Conservation (phyloP, 2,888 invertebrate species). For the Spicauda simplicius region DNA sequence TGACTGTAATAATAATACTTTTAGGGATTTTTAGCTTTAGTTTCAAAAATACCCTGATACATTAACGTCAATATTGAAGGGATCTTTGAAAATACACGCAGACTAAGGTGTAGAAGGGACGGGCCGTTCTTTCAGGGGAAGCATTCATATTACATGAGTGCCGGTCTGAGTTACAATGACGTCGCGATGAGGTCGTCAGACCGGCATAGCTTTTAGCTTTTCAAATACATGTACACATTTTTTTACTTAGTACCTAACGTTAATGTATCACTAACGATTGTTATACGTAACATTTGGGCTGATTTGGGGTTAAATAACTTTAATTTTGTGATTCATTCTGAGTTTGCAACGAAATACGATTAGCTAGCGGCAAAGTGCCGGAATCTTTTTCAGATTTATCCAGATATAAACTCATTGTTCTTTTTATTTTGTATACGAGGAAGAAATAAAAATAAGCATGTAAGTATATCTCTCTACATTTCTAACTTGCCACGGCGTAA, state of each 20-base stretch:
- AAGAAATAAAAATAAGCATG: slow-evolving; percentile 38
- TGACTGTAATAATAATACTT: too few species aligned
- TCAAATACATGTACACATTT: slow-evolving; percentile 39
- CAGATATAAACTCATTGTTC: not conserved
- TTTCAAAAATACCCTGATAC: slow-evolving; percentile 41
- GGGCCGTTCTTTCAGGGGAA: slow-evolving; percentile 71
- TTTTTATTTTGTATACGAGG: not conserved
- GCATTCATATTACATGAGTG: slow-evolving; percentile 81
- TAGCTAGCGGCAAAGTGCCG: not conserved
- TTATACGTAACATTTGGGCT: not conserved
- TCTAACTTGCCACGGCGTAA: slow-evolving; percentile 42
- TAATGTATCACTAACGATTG: not conserved
- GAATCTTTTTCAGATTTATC: too few species aligned
- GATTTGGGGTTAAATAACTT: too few species aligned
- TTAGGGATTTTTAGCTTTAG: slow-evolving; percentile 3
- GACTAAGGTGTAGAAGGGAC: slow-evolving; percentile 42
- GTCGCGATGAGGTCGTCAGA: slow-evolving; percentile 79
- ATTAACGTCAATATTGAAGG: slow-evolving; percentile 46
- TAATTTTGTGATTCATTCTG: too few species aligned
- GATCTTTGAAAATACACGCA: slow-evolving; percentile 31
- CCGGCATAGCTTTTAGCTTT: slow-evolving; percentile 60
- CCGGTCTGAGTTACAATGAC: slow-evolving; percentile 73
- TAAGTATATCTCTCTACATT: not conserved
- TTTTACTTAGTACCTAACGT: slow-evolving; percentile 8
- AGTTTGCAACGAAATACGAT: not conserved